Evolutionary conservation across 2,888 invertebrate species (phyloP), one percentile per base, ranked within the genome.

Genomic region (Parnassius orleans): DNA sequence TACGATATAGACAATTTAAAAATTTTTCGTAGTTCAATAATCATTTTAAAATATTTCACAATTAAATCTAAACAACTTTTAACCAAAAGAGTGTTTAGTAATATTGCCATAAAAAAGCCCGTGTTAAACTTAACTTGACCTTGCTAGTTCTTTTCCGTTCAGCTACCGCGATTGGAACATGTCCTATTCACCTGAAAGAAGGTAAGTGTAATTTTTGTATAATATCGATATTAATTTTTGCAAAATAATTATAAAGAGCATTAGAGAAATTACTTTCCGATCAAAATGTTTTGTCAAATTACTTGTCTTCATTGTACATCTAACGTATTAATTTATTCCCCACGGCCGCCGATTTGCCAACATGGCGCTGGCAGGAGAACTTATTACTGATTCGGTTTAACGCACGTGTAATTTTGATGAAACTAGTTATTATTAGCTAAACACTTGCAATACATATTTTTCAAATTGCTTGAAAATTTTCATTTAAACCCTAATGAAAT

Each of bases 111-210:
- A 77, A 77, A 80, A 86, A 87, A 86, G 84, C 84, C 79, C 80
- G 74, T 80, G 72, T 75, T 81, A 86, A 79, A 86, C 92, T 92
- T 89, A 93, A 89, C 89, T 91, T 91, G 91, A 91, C 91, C 91
- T 91, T 90, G 87, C 81, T 83, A 89, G 90, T 90, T 91, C 92
- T 94, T 95, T 95, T 95, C 94, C 94, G 94, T 94, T 94, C 93
- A 93, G 93, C 94, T 92, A 94, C 93, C 93, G 93, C 93, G 93
- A 94, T 94, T 94, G 93, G 93, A 95, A 95, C 95, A 96, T 96
- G 96, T 96, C 96, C 92, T 94, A 93, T 94, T 93, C 94, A 87
- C 92, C 94, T 89, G 95, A 96, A 92, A 93, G 95, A 94, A 95
- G 95, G 96, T 95, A 95, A 95, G 95, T 93, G 80, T 78, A 78